Evolutionary conservation across 2,797 vertebrate genomes (phyloP), one percentile per base, ranked within the genome.

Genomic region (Margarornis squamiger): DNA sequence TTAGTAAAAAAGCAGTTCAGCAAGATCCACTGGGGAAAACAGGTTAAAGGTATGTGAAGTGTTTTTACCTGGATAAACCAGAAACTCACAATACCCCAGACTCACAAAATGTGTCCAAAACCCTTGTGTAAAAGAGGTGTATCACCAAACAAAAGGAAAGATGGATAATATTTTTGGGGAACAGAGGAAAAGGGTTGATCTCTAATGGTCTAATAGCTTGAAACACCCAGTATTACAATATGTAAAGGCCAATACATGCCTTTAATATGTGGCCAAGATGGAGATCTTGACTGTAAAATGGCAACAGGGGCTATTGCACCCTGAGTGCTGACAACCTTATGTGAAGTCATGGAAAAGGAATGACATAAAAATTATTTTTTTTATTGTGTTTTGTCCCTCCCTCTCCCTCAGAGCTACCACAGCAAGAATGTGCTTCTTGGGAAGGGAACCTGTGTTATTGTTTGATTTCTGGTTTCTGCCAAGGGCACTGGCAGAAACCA

Each of bases 221-320:
- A 83, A n/a, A 63, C 17, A 63, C 51, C 23, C 22, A 34, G 3
- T 18, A 26, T 32, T 26, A 12, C 14, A 29, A 36, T 14, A 13
- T 0, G 1, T 21, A 39, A 80, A 77, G 27, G 48, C 8, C 75
- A 73, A 14, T 38, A 46, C 0, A 0, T 68, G 26, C 23, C 66
- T 26, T 54, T 76, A 15, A 1, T 14, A 12, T 9, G 6, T 1
- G 14, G 26, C 14, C 65, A 46, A 24, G 32, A 39, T 38, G 39
- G 41, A 76, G 16, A 71, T 23, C 20, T n/a, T 75, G 32, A 51
- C 48, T 52, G 12, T 48, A 61, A 86, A 86, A 81, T 41, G n/a
- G 45, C 39, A 70, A 70, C 2, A 34, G 18, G 29, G n/a, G 3
- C 26, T 84, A 22, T 34, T 49, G 29, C 11, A 39, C 38, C 17